A percentile compares a stretch with the other conserved stretches of the same genome.
phyloP scores from a whole-genome alignment of 2,888 invertebrate species.

The Epinotia bilunana region DNA sequence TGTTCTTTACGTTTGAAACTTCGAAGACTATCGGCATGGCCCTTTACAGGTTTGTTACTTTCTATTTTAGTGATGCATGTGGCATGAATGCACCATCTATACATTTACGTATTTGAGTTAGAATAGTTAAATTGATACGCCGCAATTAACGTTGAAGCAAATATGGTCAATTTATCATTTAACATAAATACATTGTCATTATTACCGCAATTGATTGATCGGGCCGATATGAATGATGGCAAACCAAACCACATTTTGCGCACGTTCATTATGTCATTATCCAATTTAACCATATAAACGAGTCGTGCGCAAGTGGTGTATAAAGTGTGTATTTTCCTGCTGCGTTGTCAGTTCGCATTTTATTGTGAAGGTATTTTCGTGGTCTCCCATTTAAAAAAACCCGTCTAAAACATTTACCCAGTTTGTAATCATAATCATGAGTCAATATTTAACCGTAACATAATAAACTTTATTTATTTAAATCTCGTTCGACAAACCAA shows the following conservation, averaged over 20 bases:
- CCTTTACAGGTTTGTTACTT: conserved; percentile 69
- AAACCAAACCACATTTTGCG: conserved; percentile 40
- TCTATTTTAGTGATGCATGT: conserved; percentile 7
- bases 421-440: no score
- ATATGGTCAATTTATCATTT: not conserved
- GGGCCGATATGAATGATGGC: conserved; percentile 8
- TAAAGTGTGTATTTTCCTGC: not conserved
- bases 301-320: conserved; percentile 18
- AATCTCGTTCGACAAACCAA: not conserved
- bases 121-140: not conserved
- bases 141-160: not conserved
- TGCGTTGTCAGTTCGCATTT: conserved; percentile 2
- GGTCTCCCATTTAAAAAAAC: not conserved
- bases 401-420: not conserved
- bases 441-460: not conserved
- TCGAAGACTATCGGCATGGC: conserved; percentile 69
- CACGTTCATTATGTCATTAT: conserved; percentile 14
- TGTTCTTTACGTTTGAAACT: conserved; percentile 57
- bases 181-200: not conserved
- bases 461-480: not conserved
- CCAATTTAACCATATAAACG: conserved; percentile 7
- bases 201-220: conserved; percentile 24
- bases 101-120: not conserved
- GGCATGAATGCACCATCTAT: not conserved
- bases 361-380: not conserved